Conservation (phyloP, 92 coral and sea anemone genomes). For the Parazoanthus darwini region DNA sequence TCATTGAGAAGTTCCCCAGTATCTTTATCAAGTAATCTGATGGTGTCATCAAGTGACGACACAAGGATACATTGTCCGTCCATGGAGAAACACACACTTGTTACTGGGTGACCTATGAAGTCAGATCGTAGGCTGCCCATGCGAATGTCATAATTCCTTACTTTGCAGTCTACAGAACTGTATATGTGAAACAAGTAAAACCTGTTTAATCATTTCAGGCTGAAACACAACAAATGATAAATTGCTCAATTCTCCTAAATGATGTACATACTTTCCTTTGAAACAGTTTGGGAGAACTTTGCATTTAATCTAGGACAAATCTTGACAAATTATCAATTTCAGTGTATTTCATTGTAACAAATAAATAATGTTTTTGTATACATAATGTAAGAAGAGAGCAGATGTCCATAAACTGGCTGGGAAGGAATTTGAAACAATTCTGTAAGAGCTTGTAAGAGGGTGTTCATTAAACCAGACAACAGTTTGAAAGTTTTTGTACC, state of each 20-base stretch:
- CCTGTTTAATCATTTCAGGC: neutral
- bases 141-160: constrained; percentile 94
- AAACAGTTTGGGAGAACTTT: neutral
- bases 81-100: constrained; percentile 86
- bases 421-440: no score
- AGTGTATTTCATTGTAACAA: no score
- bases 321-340: neutral
- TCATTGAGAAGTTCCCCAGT: constrained; percentile 95
- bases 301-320: neutral
- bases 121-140: constrained; percentile 85
- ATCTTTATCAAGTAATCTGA: constrained; percentile 86
- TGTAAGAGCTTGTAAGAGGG: no score
- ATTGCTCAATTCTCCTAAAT: neutral
- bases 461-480: no score
- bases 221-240: neutral
- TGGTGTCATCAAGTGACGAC: constrained; percentile 91
- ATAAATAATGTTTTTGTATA: no score
- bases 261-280: neutral
- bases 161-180: constrained; percentile 91
- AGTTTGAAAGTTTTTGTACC: no score
- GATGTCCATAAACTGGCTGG: neutral
- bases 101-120: constrained; percentile 91
- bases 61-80: constrained; percentile 89
- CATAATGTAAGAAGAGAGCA: neutral
- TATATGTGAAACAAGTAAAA: neutral